Base-by-base conservation (phyloP, 2,888 invertebrate genomes). In the Caenorhabditis zanzibari region DNA sequence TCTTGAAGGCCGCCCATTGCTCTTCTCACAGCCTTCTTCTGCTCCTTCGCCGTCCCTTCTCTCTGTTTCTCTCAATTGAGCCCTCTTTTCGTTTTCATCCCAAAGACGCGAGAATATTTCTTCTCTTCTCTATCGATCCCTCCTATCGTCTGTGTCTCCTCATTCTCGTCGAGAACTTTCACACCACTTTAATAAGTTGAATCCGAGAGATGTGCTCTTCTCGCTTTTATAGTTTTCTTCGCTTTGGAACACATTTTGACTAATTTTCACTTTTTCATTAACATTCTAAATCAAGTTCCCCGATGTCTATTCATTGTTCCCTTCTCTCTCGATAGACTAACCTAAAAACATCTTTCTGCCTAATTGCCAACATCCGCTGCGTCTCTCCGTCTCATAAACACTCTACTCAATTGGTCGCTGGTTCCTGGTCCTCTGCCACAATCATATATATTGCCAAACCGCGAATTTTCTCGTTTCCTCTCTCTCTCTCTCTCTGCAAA, bases 101-200 rank as follows among this genome's bases (percentile, higher is more conserved):
- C 66, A 59, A 44, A 44, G 58, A 52, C 32, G 47, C 47, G 49
- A 24, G 74, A 75, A 75, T n/a, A n/a, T 26, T 63, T 75, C 66
- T 66, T 10, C 61, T 61, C 54, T 71, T 63, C 79, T 64, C 79
- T 79, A 71, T 79, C 79, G 71, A 71, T 71, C 79, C 56, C 79
- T 71, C 71, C 38, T 28, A 6, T 47, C 28, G 41, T 61, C 76
- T 76, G 52, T 58, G 76, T 38, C 69, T 76, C 76, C 47, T 32
- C 71, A 49, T 49, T 32, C 54, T 41, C 47, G 38, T 49, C 77
- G 4, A 26, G n/a, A 61, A 69, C 77, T 68, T 79, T 71, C 44
- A 19, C 44, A 19, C 61, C 59, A 44, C 64, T 69, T 64, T 72
- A 38, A 54, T 72, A 47, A 26, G 12, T 52, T 6, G 52, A 68